Conservation (phyloP, 2,888 invertebrate genomes). For the Chymomyza caudatula region DNA sequence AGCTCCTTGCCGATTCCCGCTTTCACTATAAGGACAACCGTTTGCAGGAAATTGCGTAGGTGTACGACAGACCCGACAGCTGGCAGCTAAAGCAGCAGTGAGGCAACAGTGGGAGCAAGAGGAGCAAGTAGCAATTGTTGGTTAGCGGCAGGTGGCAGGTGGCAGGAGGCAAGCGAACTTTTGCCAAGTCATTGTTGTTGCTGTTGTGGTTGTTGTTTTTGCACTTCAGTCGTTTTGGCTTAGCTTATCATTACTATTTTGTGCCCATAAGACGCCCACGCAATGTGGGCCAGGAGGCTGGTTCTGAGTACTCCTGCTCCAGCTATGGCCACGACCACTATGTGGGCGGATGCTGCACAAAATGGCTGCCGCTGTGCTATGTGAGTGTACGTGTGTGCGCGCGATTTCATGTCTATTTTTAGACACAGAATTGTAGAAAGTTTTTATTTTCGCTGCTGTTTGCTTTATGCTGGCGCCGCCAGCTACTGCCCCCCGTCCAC, state of each 20-base stretch:
- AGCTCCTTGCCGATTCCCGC: slow-evolving; percentile 49
- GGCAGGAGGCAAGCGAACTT: slow-evolving; percentile 27
- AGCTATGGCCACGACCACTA: slow-evolving; percentile 2
- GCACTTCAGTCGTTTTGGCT: slow-evolving; percentile 46
- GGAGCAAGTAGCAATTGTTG: neutral
- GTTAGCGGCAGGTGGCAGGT: neutral
- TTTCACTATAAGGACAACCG: slow-evolving; percentile 29
- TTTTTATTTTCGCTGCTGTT: slow-evolving; percentile 24
- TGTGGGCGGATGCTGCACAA: slow-evolving; percentile 65
- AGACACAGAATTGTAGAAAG: slow-evolving; percentile 45
- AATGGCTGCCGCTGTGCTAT: slow-evolving; percentile 50
- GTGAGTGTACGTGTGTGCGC: slow-evolving; percentile 35
- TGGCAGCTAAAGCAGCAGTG: neutral
- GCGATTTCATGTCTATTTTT: slow-evolving; percentile 71
- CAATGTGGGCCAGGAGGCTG: slow-evolving; percentile 7
- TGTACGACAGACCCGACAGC: slow-evolving; percentile 35
- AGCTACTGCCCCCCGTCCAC: neutral
- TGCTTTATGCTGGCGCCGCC: slow-evolving; percentile 20
- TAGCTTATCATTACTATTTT: slow-evolving; percentile 55
- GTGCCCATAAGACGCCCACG: slow-evolving; percentile 40
- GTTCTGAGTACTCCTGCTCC: neutral
- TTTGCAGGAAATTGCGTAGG: slow-evolving; percentile 70
- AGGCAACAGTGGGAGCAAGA: neutral
- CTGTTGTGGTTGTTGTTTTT: slow-evolving; percentile 30
- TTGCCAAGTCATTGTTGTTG: slow-evolving; percentile 9